A percentile compares a stretch with the other conserved stretches of the same genome.
phyloP scores from a whole-genome alignment of 2,113 vertebrate genomes.

The Macrotus californicus region DNA sequence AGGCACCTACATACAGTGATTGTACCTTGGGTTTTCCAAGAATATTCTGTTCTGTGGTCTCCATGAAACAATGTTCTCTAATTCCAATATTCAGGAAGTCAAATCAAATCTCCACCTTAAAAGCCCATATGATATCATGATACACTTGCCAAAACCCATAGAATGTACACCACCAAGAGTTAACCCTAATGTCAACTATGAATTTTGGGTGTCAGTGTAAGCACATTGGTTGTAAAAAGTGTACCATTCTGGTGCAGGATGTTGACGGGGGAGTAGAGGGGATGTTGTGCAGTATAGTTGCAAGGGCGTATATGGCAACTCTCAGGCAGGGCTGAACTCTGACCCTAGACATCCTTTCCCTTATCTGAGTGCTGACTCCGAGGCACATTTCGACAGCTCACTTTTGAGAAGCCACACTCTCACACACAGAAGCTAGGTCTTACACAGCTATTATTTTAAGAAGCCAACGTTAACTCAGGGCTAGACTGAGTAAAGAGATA shows the following conservation, averaged over 20 bases:
- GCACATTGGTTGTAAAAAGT: neutral
- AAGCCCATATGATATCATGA: neutral
- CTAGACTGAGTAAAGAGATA: slow-evolving; percentile 33
- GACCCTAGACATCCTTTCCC: neutral
- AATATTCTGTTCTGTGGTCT: neutral
- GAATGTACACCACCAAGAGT: neutral
- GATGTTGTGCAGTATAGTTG: neutral
- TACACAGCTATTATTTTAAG: slow-evolving; percentile 46
- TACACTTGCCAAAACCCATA: neutral
- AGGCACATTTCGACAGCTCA: neutral
- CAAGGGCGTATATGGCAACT: neutral
- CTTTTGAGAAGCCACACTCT: slow-evolving; percentile 3
- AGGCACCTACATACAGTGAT: neutral
- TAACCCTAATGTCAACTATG: neutral
- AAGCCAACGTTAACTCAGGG: slow-evolving; percentile 19
- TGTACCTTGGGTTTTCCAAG: neutral
- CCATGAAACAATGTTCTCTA: neutral
- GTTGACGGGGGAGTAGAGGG: neutral
- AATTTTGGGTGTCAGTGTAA: neutral
- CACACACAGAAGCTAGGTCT: slow-evolving; percentile 1
- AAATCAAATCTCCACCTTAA: slow-evolving; percentile 12
- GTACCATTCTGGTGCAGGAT: neutral
- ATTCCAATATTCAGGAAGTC: slow-evolving; percentile 33
- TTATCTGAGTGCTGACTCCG: neutral
- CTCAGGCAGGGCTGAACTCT: neutral